Conservation (phyloP, 1,140 invertebrate genomes). For the Temnothorax nylanderi region DNA sequence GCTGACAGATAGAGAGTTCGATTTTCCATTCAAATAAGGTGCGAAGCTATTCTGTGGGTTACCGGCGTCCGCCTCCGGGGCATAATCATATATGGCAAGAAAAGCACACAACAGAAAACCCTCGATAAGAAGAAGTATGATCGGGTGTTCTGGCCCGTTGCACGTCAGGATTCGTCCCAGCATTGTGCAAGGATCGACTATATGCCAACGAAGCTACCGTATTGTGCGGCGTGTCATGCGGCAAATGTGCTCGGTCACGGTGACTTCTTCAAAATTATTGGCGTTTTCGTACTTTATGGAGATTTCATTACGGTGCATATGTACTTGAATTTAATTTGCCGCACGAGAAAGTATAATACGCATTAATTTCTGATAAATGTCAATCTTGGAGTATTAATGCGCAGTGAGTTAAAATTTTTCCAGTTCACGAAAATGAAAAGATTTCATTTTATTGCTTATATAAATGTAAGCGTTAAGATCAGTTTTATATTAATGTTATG, state of each 20-base stretch:
- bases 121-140: slow-evolving; percentile 79
- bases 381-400: not conserved
- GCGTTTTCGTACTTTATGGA: not conserved
- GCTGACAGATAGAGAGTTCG: slow-evolving; percentile 74
- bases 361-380: not conserved
- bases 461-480: not conserved
- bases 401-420: not conserved
- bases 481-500: not conserved
- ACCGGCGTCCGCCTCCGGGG: slow-evolving; percentile 75
- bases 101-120: slow-evolving; percentile 81
- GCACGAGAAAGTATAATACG: not conserved
- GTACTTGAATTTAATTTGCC: not conserved
- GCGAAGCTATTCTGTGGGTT: slow-evolving; percentile 76
- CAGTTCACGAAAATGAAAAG: not conserved
- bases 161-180: not conserved
- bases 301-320: not conserved
- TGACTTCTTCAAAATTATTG: not conserved
- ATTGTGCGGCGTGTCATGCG: not conserved
- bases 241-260: not conserved
- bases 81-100: slow-evolving; percentile 80
- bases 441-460: not conserved
- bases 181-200: not conserved
- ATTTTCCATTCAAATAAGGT: slow-evolving; percentile 80
- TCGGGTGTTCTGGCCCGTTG: slow-evolving; percentile 67
- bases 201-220: not conserved